Evolutionary conservation across 2,888 invertebrate genomes (phyloP).

Genomic region (Aphidius colemani): DNA sequence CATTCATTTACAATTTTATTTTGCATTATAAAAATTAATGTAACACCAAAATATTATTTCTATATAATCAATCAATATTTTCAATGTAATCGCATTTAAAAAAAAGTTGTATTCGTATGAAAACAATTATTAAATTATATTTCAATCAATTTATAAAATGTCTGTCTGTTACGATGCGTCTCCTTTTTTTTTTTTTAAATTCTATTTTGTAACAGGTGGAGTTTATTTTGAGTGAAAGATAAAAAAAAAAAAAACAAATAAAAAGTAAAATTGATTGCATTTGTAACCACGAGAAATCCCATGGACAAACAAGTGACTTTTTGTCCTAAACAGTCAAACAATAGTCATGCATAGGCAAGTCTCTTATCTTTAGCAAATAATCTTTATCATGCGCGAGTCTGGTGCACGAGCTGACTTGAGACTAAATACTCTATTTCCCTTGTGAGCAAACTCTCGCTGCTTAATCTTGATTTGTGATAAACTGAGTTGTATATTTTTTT

Average conservation of each 20-base stretch:
- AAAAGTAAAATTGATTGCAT: neutral
- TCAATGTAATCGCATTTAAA: too few species aligned
- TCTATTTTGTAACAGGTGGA: slow-evolving; percentile 47
- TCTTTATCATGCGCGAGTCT: slow-evolving; percentile 44
- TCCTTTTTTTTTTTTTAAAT: neutral
- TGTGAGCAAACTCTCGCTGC: slow-evolving; percentile 35
- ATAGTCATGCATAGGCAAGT: slow-evolving; percentile 30
- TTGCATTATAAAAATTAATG: neutral
- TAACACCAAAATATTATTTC: too few species aligned
- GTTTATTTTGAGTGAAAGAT: too few species aligned
- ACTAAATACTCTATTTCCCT: slow-evolving; percentile 21
- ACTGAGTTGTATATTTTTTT: slow-evolving; percentile 11
- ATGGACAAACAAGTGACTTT: slow-evolving; percentile 40
- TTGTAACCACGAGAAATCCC: slow-evolving; percentile 38
- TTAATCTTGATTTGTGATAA: slow-evolving; percentile 41
- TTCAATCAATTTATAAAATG: too few species aligned
- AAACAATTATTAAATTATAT: too few species aligned
- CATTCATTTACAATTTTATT: neutral
- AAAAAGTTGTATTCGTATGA: too few species aligned
- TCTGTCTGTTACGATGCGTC: neutral
- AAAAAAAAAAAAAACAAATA: too few species aligned
- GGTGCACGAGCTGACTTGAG: slow-evolving; percentile 29
- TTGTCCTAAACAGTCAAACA: slow-evolving; percentile 41
- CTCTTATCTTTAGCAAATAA: slow-evolving; percentile 46
- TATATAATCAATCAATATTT: too few species aligned